Base-by-base conservation (phyloP, 2,113 vertebrate genomes). In the Onychorhynchus coronatus region DNA sequence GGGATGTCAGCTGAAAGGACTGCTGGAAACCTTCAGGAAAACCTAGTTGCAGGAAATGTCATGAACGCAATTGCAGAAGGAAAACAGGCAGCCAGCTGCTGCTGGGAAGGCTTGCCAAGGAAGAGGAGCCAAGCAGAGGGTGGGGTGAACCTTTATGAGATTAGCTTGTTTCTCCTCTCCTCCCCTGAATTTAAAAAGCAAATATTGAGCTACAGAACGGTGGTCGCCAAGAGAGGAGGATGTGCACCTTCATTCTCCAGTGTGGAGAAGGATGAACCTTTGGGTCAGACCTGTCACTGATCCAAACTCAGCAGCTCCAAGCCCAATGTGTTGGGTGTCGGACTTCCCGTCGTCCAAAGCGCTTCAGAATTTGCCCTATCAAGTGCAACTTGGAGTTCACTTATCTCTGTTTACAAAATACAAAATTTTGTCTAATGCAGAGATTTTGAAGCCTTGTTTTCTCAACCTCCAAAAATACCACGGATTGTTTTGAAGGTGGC, bases 21-120 rank as follows among this genome's bases (percentile, higher is more conserved):
- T 92, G 88, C 88, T 93, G 94, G 89, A 83, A 93, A 53, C 25
- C 56, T 46, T 95, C 85, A 85, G 88, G 83, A 87, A 94, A 91
- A 50, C 15, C 62, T 52, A 1, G 46, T 59, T 80, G 47, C 80
- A 94, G 86, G 92, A 92, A 90, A 94, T 88, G 73, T 95, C 85
- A 83, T 66, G 91, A 68, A 9, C 79, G 72, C 44, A 46, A 71
- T 5, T 62, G 77, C 67, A 92, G 63, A 92, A 73, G 74, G 20
- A 74, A 72, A 89, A 55, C 85, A 94, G 86, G 53, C 83, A 88
- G 82, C n/a, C 96, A 95, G 94, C 96, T 95, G 91, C 85, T 95
- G 83, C 80, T 42, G 58, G 74, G 86, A 84, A 46, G 72, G 50
- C 47, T 65, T 44, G 92, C 96, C 94, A 96, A 79, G 79, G 74